Evolutionary conservation across 2,113 vertebrate genomes (phyloP), one percentile per base, ranked within the genome.

Genomic region (Pteruthius melanotis): DNA sequence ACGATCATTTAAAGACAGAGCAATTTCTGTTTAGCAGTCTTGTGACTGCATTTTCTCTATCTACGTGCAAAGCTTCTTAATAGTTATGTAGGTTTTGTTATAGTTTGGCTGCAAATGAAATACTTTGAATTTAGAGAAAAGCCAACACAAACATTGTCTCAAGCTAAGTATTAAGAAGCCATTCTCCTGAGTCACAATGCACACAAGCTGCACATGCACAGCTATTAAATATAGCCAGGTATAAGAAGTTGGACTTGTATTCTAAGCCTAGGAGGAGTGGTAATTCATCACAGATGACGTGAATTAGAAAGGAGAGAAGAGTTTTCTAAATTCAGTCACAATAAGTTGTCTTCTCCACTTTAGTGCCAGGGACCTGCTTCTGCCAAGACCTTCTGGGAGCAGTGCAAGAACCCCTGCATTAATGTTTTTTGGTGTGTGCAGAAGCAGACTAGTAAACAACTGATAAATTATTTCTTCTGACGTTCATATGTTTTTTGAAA

Each of bases 21-120:
- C 44, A 16, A 81, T 94, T 96, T 97, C 84, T 97, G 94, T 83
- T 97, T 96, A 97, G 93, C 87, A 90, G 10, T 84, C 97, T 94
- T 90, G 83, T 94, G 95, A 92, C 74, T 90, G 61, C 84, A 59
- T 94, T 75, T 88, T 91, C 82, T 95, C 66, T 59, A 82, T 65
- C 80, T 72, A 53, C 13, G 23, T 91, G 82, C 64, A 70, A 84
- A 37, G 89, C 16, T 49, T 93, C 85, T 69, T 88, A 90, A 97
- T 92, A 14, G 0, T 54, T 45, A 11, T 74, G 54, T 63, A 75
- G 49, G 40, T 23, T 93, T 68, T 87, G 54, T 85, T 91, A 71
- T 84, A 93, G 92, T 80, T 90, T 80, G 79, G 78, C 75, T 92
- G 74, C 33, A 82, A 68, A 91, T 78, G 70, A 72, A 93, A 90